Base-by-base conservation (phyloP, 1,140 invertebrate species). In the Macrosteles quadrilineatus region DNA sequence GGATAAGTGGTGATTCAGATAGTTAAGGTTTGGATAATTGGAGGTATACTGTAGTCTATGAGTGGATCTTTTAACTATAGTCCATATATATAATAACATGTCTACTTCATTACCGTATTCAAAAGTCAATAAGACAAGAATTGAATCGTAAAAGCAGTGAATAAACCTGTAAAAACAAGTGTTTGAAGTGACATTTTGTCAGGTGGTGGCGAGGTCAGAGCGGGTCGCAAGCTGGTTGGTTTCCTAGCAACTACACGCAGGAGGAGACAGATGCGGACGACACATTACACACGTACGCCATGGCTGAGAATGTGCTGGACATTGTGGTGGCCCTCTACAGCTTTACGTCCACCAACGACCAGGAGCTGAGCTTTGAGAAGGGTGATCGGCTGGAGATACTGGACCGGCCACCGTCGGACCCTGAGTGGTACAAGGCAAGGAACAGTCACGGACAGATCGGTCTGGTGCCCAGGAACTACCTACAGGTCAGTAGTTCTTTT, bases 131-230 rank as follows among this genome's bases (percentile, higher is more conserved):
- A n/a, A n/a, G n/a, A n/a, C n/a, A n/a, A n/a, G n/a, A n/a, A n/a
- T n/a, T n/a, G n/a, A n/a, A n/a, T n/a, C n/a, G n/a, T n/a, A n/a
- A n/a, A n/a, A n/a, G n/a, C n/a, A n/a, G n/a, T n/a, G n/a, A n/a
- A n/a, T n/a, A n/a, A n/a, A n/a, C n/a, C n/a, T n/a, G n/a, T n/a
- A n/a, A n/a, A n/a, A n/a, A n/a, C n/a, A n/a, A n/a, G n/a, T n/a
- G n/a, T n/a, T n/a, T n/a, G n/a, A n/a, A n/a, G n/a, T n/a, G n/a
- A n/a, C n/a, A n/a, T n/a, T n/a, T n/a, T n/a, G n/a, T n/a, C 75
- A 80, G 98, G 31, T 99, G 98, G 98, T 99, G 97, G 97, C 88
- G 96, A 77, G 98, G 97, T 30, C 93, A 95, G 83, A 94, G 88
- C 81, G 90, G 85, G 78, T 72, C 74, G n/a, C 87, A 84, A 75